Conservation (phyloP, 2,888 invertebrate genomes). For the Ctenicera cuprea region DNA sequence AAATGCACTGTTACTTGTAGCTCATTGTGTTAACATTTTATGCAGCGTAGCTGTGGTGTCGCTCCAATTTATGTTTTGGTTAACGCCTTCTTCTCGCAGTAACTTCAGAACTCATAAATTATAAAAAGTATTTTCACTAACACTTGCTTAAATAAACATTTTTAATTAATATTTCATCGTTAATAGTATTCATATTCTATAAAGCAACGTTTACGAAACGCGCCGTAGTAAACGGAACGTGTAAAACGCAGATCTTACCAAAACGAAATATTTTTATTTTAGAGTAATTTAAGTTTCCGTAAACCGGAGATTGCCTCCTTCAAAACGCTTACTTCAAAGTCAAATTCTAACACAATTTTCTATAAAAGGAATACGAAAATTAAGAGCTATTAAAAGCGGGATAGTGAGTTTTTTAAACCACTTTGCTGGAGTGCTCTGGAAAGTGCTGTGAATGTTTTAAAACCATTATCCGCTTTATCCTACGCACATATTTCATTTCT, state of each 20-base stretch:
- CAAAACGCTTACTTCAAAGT: conserved; percentile 22
- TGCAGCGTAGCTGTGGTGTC: not conserved
- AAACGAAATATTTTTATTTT: conserved; percentile 1
- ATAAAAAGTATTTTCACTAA: too few species aligned
- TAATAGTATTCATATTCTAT: too few species aligned
- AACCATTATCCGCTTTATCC: not conserved
- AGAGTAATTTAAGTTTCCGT: conserved; percentile 17
- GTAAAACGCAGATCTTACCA: not conserved
- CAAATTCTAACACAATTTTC: conserved; percentile 20
- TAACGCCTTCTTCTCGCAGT: not conserved
- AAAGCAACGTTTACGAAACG: too few species aligned
- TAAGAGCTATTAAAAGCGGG: conserved; percentile 26
- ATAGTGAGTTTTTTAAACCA: conserved; percentile 26
- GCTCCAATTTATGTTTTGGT: conserved; percentile 15
- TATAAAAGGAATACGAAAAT: conserved; percentile 25
- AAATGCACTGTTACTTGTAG: conserved; percentile 14
- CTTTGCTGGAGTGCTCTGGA: conserved; percentile 22
- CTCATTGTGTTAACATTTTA: conserved; percentile 27
- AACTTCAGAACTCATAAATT: not conserved
- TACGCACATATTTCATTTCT: conserved; percentile 10
- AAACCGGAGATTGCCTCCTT: conserved; percentile 29
- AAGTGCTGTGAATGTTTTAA: conserved; percentile 15
- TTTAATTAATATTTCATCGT: too few species aligned
- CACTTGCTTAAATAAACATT: too few species aligned
- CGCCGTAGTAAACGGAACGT: not conserved